Evolutionary conservation across 2,113 vertebrate species (phyloP), one percentile per base, ranked within the genome.

Genomic region (Gorsachius goisagi): DNA sequence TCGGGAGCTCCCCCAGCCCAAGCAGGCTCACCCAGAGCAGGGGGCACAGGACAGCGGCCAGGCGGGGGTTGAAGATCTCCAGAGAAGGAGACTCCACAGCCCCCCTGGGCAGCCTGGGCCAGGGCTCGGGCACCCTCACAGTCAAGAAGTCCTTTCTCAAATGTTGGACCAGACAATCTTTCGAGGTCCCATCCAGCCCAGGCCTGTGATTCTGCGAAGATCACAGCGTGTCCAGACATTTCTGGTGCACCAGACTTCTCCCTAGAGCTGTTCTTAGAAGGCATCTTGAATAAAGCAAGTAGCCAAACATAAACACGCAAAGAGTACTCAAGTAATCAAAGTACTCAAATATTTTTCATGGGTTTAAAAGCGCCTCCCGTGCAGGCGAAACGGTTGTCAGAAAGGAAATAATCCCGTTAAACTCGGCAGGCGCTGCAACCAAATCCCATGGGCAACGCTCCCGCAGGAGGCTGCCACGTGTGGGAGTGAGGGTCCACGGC

Each of bases 401-500:
- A 27, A 32, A 62, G 15, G 6, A 23, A 39, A 27, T 7, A 24
- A 79, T 47, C 19, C 30, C 4, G 0, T 49, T 41, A 45, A 56
- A 49, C 35, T 15, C 28, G 14, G 56, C 49, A 28, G 33, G 5
- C 20, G 6, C 39, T 26, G 47, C 33, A 44, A 8, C 14, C 13
- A 17, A 11, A 28, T 26, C 56, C 56, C 73, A 5, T 2, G 14
- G 32, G n/a, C 7, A 9, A 20, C 2, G 3, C 3, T 41, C 33
- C n/a, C 1, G 12, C 17, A 39, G 62, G 35, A 27, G 37, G 8
- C 4, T 8, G n/a, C n/a, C n/a, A n/a, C 3, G 3, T 23, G 28
- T 5, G 74, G 67, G 45, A 41, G 22, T 2, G 6, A 28, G 41
- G 20, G 24, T 8, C 27, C 3, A 7, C 44, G 18, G 32, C 23